Evolutionary conservation across 2,888 invertebrate species (phyloP).

Genomic region (Thecocarcelia acutangulata): DNA sequence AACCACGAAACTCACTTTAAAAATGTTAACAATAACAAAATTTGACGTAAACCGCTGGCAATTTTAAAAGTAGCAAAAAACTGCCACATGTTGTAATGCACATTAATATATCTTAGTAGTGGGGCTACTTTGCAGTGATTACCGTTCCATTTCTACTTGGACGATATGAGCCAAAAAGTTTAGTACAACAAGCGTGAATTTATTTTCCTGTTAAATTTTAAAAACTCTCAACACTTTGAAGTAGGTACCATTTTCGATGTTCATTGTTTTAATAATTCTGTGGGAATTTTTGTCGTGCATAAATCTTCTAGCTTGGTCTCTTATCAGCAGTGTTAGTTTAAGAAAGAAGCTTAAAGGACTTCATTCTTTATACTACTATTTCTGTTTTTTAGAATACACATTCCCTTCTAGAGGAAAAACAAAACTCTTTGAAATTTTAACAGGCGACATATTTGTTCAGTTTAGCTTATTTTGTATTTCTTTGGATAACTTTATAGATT

Average conservation of each 20-base stretch:
- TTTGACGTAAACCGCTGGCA: too few relatives aligned
- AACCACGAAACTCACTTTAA: too few relatives aligned
- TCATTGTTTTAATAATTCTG: conserved; percentile 33
- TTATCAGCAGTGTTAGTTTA: conserved; percentile 30
- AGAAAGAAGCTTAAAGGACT: conserved; percentile 26
- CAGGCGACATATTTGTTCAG: background rate
- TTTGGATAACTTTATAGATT: conserved; percentile 17
- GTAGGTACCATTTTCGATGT: background rate
- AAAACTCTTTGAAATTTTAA: background rate
- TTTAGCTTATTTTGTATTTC: background rate
- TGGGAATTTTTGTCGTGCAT: conserved; percentile 42
- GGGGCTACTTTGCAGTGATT: too few relatives aligned
- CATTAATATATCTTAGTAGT: too few relatives aligned
- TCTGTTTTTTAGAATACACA: background rate
- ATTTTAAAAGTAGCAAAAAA: too few relatives aligned
- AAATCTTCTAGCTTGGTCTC: conserved; percentile 18
- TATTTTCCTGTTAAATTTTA: too few relatives aligned
- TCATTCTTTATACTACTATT: background rate
- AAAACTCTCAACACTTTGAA: too few relatives aligned
- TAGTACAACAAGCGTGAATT: too few relatives aligned
- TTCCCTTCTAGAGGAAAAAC: background rate
- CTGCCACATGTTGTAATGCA: too few relatives aligned
- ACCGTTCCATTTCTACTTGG: too few relatives aligned
- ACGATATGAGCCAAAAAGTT: too few relatives aligned
- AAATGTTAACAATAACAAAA: too few relatives aligned